Conservation (phyloP, 2,888 invertebrate genomes). For the Drosophila ezoana region DNA sequence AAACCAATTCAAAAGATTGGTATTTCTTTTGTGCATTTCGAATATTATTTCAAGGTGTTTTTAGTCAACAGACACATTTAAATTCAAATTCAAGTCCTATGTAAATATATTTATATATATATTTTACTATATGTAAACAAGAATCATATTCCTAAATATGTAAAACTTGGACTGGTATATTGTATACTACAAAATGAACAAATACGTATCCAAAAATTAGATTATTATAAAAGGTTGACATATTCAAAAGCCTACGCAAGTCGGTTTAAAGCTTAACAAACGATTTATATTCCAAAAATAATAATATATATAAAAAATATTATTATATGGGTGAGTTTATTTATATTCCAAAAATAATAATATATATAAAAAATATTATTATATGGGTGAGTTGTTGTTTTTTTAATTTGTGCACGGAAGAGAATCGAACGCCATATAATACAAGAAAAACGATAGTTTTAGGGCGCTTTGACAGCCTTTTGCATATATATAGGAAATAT, state of each 20-base stretch:
- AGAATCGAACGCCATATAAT: slow-evolving; percentile 11
- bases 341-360: slow-evolving; percentile 9
- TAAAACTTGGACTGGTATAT: slow-evolving; percentile 65
- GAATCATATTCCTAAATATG: slow-evolving; percentile 58
- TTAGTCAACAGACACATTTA: slow-evolving; percentile 26
- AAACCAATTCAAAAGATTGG: slow-evolving; percentile 28
- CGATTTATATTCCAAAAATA: slow-evolving; percentile 8
- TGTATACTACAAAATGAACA: slow-evolving; percentile 38
- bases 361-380: slow-evolving; percentile 5
- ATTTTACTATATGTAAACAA: slow-evolving; percentile 31
- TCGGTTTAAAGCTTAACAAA: slow-evolving; percentile 17
- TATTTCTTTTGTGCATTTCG: slow-evolving; percentile 39
- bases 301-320: slow-evolving; percentile 2
- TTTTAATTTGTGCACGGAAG: slow-evolving; percentile 13
- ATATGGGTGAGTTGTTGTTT: slow-evolving; percentile 9
- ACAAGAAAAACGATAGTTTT: slow-evolving; percentile 15
- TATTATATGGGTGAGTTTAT: slow-evolving; percentile 14
- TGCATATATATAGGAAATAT: slow-evolving; percentile 20
- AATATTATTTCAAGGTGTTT: slow-evolving; percentile 32
- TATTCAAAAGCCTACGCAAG: slow-evolving; percentile 9
- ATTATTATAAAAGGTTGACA: slow-evolving; percentile 34
- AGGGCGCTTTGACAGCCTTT: slow-evolving; percentile 32
- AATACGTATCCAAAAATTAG: slow-evolving; percentile 49
- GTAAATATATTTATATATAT: slow-evolving; percentile 13
- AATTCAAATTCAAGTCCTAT: slow-evolving; percentile 22